Conservation (phyloP, 2,888 invertebrate genomes). For the Dichetophora obliterata region DNA sequence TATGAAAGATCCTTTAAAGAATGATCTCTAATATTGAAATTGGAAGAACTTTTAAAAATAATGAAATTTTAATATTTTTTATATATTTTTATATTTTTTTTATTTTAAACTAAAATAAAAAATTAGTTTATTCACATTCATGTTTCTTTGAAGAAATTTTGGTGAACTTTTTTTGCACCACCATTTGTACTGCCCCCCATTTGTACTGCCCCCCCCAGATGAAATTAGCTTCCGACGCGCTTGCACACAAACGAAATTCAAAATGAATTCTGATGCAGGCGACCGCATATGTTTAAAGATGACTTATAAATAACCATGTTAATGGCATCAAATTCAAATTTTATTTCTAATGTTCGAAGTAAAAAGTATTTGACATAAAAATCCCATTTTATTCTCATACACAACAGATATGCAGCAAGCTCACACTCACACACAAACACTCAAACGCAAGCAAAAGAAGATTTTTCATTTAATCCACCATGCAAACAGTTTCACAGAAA, state of each 20-base stretch:
- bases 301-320: neutral
- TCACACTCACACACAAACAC: neutral
- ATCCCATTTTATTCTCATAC: neutral
- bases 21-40: too few species aligned
- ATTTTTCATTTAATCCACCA: neutral
- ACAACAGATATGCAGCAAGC: neutral
- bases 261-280: neutral
- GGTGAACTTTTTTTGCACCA: too few species aligned
- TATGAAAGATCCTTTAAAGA: too few species aligned
- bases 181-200: too few species aligned
- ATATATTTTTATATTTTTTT: too few species aligned
- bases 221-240: too few species aligned
- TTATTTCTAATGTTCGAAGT: neutral
- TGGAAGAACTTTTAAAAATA: too few species aligned
- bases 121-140: too few species aligned
- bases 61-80: too few species aligned
- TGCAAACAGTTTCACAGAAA: neutral
- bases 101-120: too few species aligned
- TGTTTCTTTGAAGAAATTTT: too few species aligned
- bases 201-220: too few species aligned
- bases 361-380: neutral
- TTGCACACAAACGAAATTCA: neutral
- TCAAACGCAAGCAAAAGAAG: neutral
- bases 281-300: neutral
- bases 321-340: neutral